phyloP scores from a whole-genome alignment of 2,113 vertebrate species.

The Calonectris borealis region DNA sequence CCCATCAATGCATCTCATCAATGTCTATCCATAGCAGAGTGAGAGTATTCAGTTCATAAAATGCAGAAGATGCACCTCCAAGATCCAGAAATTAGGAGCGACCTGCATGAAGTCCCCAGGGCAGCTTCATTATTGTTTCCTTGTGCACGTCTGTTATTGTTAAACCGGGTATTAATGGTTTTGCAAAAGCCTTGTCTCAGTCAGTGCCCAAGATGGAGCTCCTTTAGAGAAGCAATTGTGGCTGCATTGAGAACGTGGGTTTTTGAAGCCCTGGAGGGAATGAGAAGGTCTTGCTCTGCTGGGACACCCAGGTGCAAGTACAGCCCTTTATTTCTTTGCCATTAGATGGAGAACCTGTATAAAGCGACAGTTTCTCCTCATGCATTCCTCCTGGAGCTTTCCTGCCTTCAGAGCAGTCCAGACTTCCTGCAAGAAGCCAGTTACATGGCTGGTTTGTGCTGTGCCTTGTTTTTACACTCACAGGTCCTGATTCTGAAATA shows the following conservation, averaged over 20 bases:
- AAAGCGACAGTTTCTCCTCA: not conserved
- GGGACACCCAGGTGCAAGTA: not conserved
- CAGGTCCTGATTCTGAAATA: not conserved
- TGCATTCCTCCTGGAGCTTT: not conserved
- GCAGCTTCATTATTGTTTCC: not conserved
- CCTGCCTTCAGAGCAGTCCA: not conserved
- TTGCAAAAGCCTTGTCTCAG: not conserved
- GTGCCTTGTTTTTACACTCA: not conserved
- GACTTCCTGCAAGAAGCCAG: not conserved
- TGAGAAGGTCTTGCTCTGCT: not conserved
- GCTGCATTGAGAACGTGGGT: no score
- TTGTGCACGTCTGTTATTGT: fast-evolving
- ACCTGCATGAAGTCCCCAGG: not conserved
- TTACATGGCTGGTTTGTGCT: not conserved
- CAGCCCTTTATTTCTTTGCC: not conserved
- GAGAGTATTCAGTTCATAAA: not conserved
- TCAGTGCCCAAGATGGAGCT: not conserved
- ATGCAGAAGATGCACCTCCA: not conserved
- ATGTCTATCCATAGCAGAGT: not conserved
- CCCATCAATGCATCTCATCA: fast-evolving
- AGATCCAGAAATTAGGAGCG: not conserved
- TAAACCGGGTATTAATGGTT: not conserved
- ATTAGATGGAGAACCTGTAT: not conserved
- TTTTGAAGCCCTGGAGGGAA: not conserved
- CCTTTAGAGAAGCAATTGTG: not conserved